Evolutionary conservation across 2,797 vertebrate genomes (phyloP), one percentile per base, ranked within the genome.

Genomic region (Notolabrus celidotus): DNA sequence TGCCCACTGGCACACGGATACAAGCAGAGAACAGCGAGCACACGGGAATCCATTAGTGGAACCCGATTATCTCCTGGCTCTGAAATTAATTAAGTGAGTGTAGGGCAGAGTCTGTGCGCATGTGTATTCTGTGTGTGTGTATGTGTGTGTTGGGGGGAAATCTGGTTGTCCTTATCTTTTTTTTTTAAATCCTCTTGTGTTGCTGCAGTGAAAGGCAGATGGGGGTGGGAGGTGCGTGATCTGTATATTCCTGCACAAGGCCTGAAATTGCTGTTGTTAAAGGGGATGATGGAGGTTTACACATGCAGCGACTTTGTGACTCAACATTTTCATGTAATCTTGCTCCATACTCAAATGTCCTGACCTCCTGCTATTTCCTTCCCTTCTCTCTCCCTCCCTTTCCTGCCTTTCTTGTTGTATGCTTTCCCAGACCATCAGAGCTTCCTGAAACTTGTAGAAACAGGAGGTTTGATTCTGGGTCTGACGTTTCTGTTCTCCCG

Each of bases 11-110:
- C 90, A 81, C 83, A 74, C 55, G 66, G 72, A 83, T 80, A 82
- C 65, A 77, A 47, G 81, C 22, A 58, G 82, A 89, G 86, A 86
- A 82, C 51, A 85, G 87, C 66, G 27, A 85, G 67, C 77, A 73
- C 87, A 83, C 76, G 63, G 83, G 86, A 93, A 93, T 90, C 91
- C 92, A 95, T 94, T 93, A 94, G 89, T 79, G 83, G 90, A 93
- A 94, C 89, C 76, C 46, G 93, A 94, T 94, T 93, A 94, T 94
- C 93, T 92, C 74, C 70, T 79, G 74, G 68, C 91, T 87, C 87
- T 77, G 63, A 92, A 93, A 94, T 94, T 90, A 92, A 95, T 93
- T 93, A 89, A 88, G 85, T 70, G 86, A 86, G 81, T 88, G 84
- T 77, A 75, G 72, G 74, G 77, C 51, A 77, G 56, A 15, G 31